Conservation (phyloP, 2,888 invertebrate species). For the Podotricha telesiphe region DNA sequence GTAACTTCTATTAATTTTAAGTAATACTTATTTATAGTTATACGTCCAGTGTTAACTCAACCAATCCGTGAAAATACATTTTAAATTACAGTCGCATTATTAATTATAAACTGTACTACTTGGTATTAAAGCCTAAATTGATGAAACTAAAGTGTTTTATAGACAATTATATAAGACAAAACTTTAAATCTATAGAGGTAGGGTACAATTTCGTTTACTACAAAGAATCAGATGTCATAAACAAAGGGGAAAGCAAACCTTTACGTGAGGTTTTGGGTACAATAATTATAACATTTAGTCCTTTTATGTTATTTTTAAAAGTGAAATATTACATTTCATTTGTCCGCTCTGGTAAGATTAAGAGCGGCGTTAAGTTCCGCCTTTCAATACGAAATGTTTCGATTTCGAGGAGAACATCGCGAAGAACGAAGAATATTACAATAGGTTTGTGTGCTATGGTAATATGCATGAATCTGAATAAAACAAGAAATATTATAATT, state of each 20-base stretch:
- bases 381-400: too few species aligned
- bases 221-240: neutral
- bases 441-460: too few species aligned
- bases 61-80: too few species aligned
- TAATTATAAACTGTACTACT: constrained; percentile 28
- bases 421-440: too few species aligned
- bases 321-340: constrained; percentile 13
- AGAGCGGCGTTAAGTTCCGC: too few species aligned
- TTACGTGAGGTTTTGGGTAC: constrained; percentile 36
- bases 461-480: too few species aligned
- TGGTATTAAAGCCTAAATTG: constrained; percentile 30
- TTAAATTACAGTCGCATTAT: neutral
- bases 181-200: neutral
- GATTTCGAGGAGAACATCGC: too few species aligned
- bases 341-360: too few species aligned
- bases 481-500: constrained; percentile 29
- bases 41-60: too few species aligned
- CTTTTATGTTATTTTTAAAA: constrained; percentile 38
- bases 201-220: neutral
- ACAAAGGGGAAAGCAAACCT: constrained; percentile 28
- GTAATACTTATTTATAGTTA: too few species aligned
- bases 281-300: constrained; percentile 40
- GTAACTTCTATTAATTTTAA: too few species aligned
- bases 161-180: too few species aligned
- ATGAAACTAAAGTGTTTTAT: constrained; percentile 20